phyloP scores from a whole-genome alignment of 2,113 vertebrate genomes.

The Sterrhoptilus dennistouni region DNA sequence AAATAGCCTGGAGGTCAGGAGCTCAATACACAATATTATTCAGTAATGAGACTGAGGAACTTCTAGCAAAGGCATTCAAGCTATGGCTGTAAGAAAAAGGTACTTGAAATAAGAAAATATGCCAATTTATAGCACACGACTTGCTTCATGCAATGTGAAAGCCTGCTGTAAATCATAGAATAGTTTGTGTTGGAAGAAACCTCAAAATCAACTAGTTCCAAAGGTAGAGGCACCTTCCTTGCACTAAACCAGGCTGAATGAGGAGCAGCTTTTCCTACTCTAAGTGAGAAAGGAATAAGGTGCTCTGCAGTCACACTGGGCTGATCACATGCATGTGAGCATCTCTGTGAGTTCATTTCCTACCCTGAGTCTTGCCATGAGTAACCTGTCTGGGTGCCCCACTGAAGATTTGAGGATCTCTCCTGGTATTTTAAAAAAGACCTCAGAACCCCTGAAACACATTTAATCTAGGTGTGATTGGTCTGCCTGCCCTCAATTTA shows the following conservation, averaged over 20 bases:
- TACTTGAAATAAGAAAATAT: neutral
- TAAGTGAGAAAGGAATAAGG: neutral
- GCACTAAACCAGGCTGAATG: neutral
- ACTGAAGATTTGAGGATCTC: neutral
- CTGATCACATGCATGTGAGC: neutral
- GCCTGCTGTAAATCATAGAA: neutral
- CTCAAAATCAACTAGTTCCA: neutral
- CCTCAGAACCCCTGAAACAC: neutral
- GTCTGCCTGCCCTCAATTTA: neutral
- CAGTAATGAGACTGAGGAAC: neutral
- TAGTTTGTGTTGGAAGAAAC: neutral
- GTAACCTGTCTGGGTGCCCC: neutral
- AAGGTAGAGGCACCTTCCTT: neutral
- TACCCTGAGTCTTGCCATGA: neutral
- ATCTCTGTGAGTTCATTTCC: neutral
- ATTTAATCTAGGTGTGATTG: neutral
- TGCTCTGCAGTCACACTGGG: accelerated
- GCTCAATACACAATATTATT: neutral
- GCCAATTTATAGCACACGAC: neutral
- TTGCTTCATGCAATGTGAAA: neutral
- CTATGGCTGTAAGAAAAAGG: neutral
- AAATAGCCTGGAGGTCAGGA: neutral
- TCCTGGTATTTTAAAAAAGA: neutral
- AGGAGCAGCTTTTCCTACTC: neutral
- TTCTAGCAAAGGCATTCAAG: neutral